Conservation (phyloP, 2,797 vertebrate genomes). For the Numenius phaeopus region DNA sequence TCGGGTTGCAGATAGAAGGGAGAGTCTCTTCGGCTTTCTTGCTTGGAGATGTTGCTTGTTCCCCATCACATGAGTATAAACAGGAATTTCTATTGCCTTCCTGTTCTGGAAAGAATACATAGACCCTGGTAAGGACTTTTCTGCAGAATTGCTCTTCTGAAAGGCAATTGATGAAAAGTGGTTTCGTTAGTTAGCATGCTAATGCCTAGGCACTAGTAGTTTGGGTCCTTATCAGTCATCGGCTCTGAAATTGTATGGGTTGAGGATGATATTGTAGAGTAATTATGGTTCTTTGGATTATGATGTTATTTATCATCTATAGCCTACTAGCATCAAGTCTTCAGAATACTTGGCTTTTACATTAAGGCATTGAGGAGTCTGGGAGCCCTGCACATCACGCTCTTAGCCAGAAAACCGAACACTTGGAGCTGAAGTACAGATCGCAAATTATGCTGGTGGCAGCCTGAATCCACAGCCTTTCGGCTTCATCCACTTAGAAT, state of each 20-base stretch:
- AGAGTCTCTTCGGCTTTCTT: background rate
- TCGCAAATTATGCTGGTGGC: background rate
- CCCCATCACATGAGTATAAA: background rate
- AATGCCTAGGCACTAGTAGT: background rate
- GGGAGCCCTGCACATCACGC: background rate
- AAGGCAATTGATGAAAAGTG: background rate
- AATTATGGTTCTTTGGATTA: background rate
- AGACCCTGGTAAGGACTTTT: background rate
- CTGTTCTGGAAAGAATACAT: background rate
- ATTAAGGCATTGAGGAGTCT: background rate
- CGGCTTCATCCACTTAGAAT: background rate
- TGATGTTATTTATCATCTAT: background rate
- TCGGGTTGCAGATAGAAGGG: background rate
- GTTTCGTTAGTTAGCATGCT: background rate
- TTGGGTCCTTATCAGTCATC: background rate
- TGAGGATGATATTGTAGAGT: background rate
- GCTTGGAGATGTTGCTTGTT: background rate
- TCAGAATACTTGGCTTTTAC: background rate
- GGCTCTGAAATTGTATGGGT: background rate
- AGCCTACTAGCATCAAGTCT: background rate
- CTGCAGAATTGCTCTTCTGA: background rate
- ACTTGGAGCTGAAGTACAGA: background rate
- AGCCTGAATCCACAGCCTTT: background rate
- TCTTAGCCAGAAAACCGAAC: background rate
- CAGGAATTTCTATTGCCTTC: background rate